Percentiles rank a stretch among this genome's conserved stretches.
Evolutionary conservation across 2,888 invertebrate genomes (phyloP).

Genomic region (Merodon equestris): DNA sequence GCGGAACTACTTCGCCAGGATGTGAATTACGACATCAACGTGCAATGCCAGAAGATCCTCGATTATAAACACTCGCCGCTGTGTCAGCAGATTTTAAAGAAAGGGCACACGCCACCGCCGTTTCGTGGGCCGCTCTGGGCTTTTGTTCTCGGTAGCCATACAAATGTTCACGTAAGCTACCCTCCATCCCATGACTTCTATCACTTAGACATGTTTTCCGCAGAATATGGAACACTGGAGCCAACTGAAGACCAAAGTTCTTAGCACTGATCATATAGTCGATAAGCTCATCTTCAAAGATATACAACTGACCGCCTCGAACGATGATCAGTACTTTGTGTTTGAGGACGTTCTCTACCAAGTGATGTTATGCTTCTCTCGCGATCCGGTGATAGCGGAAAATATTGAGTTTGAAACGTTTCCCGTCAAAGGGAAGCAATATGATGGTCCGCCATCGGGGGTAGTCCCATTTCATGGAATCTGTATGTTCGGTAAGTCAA

Average conservation of each 20-base stretch:
- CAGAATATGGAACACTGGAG: slow-evolving; percentile 89
- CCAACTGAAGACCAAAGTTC: slow-evolving; percentile 88
- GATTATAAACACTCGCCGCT: slow-evolving; percentile 90
- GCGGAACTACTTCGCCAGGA: slow-evolving; percentile 75
- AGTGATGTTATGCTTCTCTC: slow-evolving; percentile 94
- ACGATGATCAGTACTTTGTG: slow-evolving; percentile 98
- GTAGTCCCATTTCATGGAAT: slow-evolving; percentile 98
- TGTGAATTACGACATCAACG: slow-evolving; percentile 81
- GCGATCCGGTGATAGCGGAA: slow-evolving; percentile 89
- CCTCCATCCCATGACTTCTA: not conserved
- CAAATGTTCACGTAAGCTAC: slow-evolving; percentile 82
- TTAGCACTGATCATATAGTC: slow-evolving; percentile 94
- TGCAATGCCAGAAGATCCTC: slow-evolving; percentile 88
- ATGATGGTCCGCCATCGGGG: slow-evolving; percentile 89
- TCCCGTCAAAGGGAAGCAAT: slow-evolving; percentile 76
- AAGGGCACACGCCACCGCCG: slow-evolving; percentile 79
- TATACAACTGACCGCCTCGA: slow-evolving; percentile 96
- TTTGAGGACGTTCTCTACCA: slow-evolving; percentile 97
- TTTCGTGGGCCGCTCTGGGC: slow-evolving; percentile 92
- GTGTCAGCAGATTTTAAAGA: slow-evolving; percentile 93
- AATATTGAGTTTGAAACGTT: slow-evolving; percentile 82
- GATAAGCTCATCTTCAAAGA: slow-evolving; percentile 97
- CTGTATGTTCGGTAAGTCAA: slow-evolving; percentile 93
- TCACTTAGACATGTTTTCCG: slow-evolving; percentile 69
- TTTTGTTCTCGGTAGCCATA: slow-evolving; percentile 89